Evolutionary conservation across 2,888 invertebrate genomes (phyloP).

Genomic region (Nomada flava): DNA sequence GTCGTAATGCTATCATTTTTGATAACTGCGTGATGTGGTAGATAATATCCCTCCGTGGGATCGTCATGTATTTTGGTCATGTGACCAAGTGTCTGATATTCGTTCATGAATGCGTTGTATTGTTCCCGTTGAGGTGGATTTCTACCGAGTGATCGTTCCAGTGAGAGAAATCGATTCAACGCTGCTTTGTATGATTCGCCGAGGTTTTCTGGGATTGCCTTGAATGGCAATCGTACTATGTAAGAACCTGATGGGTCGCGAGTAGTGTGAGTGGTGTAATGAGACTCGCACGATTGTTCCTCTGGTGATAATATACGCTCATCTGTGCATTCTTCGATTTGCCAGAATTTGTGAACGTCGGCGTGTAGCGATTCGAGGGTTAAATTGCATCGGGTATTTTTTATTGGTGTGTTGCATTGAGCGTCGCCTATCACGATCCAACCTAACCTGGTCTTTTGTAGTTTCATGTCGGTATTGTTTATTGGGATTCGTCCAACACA

Average conservation of each 20-base stretch:
- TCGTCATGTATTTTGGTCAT: background rate
- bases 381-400: background rate
- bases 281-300: background rate
- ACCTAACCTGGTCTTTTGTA: constrained; percentile 6
- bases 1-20: background rate
- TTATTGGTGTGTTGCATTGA: background rate
- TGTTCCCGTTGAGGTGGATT: background rate
- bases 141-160: background rate
- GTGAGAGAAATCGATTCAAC: background rate
- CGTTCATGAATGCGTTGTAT: background rate
- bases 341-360: constrained; percentile 12
- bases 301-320: background rate
- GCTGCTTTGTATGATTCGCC: too few species aligned
- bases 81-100: background rate
- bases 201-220: too few species aligned
- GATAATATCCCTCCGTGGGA: background rate
- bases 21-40: constrained; percentile 3
- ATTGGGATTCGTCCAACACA: background rate
- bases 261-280: background rate
- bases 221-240: too few species aligned
- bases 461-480: background rate
- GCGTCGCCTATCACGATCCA: constrained; percentile 9
- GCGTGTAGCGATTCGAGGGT: background rate
- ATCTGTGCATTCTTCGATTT: background rate
- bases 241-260: too few species aligned